Evolutionary conservation across 1,140 invertebrate genomes (phyloP).

Genomic region (Microplitis mediator): DNA sequence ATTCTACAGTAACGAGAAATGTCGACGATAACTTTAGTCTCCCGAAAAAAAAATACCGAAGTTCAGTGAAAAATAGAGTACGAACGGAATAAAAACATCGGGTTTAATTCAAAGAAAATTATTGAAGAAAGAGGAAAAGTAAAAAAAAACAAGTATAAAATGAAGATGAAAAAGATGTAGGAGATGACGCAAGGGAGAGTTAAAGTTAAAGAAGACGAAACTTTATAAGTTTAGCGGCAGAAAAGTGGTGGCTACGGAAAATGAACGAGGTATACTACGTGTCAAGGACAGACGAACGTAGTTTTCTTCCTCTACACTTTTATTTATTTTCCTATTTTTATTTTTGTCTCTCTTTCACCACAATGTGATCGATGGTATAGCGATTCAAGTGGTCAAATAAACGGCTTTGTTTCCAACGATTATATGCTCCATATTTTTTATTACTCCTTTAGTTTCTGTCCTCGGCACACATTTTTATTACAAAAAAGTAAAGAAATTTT

Average conservation of each 20-base stretch:
- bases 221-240: not conserved
- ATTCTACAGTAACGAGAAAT: slow-evolving; percentile 5
- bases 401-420: slow-evolving; percentile 15
- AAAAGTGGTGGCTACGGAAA: slow-evolving; percentile 38
- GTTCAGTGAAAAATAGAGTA: not conserved
- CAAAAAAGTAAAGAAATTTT: not conserved
- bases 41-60: not conserved
- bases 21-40: slow-evolving; percentile 9
- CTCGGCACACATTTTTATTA: not conserved
- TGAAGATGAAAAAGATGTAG: slow-evolving; percentile 33
- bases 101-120: slow-evolving; percentile 7
- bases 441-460: not conserved
- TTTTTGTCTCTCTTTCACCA: not conserved
- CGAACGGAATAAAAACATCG: not conserved
- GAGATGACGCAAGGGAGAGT: slow-evolving; percentile 33
- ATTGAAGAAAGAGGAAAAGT: slow-evolving; percentile 27
- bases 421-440: slow-evolving; percentile 2
- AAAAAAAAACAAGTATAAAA: slow-evolving; percentile 42
- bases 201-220: not conserved
- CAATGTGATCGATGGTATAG: slow-evolving; percentile 42
- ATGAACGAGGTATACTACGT: slow-evolving; percentile 45
- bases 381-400: slow-evolving; percentile 32
- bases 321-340: not conserved
- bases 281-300: slow-evolving; percentile 41
- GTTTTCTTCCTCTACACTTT: slow-evolving; percentile 29